Base-by-base conservation (phyloP, 2,113 vertebrate genomes). In the Limanda limanda region DNA sequence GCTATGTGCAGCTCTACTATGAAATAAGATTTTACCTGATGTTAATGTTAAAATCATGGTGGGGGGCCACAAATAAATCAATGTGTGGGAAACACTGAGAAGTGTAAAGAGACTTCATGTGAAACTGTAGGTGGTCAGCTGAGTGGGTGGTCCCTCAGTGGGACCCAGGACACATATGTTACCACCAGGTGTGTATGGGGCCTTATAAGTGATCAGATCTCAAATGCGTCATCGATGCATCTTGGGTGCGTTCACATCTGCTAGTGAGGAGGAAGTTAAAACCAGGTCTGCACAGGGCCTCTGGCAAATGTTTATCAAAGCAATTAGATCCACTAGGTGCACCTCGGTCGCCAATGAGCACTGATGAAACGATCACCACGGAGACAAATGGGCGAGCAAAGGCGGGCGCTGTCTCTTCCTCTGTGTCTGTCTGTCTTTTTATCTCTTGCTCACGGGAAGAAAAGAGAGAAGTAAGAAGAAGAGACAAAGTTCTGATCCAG, bases 401-500 rank as follows among this genome's bases (percentile, higher is more conserved):
- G 68, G 69, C 66, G 68, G 68, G 62, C 64, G 76, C 69, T 48
- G 25, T 27, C 56, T 64, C 55, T 48, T 69, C 68, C 47, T 62
- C 37, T 15, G 40, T 27, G 48, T 66, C 76, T 35, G 8, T 70
- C 62, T 68, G 59, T 84, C 62, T 77, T 57, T 58, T 69, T 47
- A 57, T 27, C 69, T 66, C 51, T 66, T 21, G 45, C 5, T 8
- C 51, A 13, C 8, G 61, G 64, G 23, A 78, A 82, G 65, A 68
- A 40, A 73, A 25, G 69, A 15, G 52, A 76, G 40, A 42, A 70
- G 84, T 68, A 66, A 69, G 21, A 7, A 57, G 14, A 57, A 82
- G 45, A 82, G 45, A 71, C 37, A 76, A 86, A 83, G 59, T 79
- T 88, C 90, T 89, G 86, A 91, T 79, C 45, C 27, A 60, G 71